Percentiles rank a stretch among this genome's conserved stretches.
Evolutionary conservation across 2,797 vertebrate genomes (phyloP).

Genomic region (Acanthornis magna): DNA sequence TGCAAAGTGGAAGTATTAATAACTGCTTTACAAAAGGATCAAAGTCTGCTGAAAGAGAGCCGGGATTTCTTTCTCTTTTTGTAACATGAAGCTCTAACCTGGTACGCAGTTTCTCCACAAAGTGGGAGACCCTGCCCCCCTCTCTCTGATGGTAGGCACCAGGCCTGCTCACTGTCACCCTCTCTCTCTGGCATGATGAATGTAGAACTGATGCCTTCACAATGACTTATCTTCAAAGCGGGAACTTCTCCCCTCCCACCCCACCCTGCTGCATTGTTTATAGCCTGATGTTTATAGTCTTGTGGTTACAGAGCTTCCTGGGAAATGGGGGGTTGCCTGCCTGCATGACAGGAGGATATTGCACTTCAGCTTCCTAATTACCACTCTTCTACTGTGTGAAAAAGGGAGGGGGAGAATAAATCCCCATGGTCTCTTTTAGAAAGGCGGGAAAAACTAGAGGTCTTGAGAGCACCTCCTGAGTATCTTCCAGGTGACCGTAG

Average conservation of each 20-base stretch:
- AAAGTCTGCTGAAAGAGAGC: background rate
- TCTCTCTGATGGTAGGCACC: too few species aligned
- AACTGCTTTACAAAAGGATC: background rate
- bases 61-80: background rate
- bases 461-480: background rate
- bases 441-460: background rate
- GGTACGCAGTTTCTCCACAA: background rate
- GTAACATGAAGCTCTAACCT: background rate
- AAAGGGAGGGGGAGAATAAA: background rate
- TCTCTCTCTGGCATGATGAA: background rate
- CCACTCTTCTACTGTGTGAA: background rate
- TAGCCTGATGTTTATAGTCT: background rate
- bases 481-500: background rate
- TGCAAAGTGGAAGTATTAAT: background rate
- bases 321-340: background rate
- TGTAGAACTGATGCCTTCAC: background rate
- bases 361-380: background rate
- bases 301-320: background rate
- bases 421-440: accelerated
- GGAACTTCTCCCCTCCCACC: background rate
- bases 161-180: background rate
- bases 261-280: background rate
- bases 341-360: background rate
- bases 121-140: background rate
- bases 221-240: background rate